Evolutionary conservation across 2,888 invertebrate species (phyloP).

Genomic region (Euclidia mi): DNA sequence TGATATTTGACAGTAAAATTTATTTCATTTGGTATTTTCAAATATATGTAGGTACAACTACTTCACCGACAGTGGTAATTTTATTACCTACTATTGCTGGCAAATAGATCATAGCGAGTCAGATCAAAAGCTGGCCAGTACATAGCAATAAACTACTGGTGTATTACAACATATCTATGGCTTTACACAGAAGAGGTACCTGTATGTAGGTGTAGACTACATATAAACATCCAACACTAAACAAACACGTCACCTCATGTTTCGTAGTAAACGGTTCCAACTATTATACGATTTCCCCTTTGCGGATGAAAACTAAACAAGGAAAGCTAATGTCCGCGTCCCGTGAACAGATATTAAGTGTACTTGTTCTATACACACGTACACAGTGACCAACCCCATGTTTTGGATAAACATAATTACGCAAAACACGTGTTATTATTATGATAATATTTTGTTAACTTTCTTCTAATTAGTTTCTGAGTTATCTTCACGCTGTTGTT

Average conservation of each 20-base stretch:
- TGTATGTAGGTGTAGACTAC: no score
- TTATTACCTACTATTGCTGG: no score
- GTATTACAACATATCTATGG: no score
- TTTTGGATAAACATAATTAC: constrained; percentile 46
- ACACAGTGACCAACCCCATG: constrained; percentile 17
- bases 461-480: constrained; percentile 46
- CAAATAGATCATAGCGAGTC: no score
- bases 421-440: constrained; percentile 41
- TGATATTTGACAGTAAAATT: no score
- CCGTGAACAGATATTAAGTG: constrained; percentile 26
- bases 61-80: no score
- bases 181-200: no score
- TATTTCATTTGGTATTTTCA: no score
- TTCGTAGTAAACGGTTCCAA: constrained; percentile 11
- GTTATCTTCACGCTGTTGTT: constrained; percentile 39
- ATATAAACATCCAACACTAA: background rate
- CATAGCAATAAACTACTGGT: no score
- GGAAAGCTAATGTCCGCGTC: constrained; percentile 40
- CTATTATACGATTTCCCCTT: constrained; percentile 31
- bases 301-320: constrained; percentile 39
- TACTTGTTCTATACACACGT: constrained; percentile 19
- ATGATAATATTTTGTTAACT: constrained; percentile 47
- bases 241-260: background rate
- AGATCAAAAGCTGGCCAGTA: no score
- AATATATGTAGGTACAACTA: no score